Evolutionary conservation across 2,888 invertebrate species (phyloP).

Genomic region (Suillia variegata): DNA sequence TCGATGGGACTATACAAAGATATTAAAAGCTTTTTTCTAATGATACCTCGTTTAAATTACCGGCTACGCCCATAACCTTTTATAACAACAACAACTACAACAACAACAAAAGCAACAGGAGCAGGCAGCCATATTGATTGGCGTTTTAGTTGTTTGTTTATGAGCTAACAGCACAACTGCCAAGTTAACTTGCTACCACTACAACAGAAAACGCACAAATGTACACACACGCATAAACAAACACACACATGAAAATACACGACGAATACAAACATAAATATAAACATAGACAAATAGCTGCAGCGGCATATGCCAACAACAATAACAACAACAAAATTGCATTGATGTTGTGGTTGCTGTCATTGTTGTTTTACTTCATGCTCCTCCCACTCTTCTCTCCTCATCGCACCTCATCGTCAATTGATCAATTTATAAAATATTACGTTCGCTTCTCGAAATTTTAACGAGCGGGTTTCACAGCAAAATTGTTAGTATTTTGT

Average conservation of each 20-base stretch:
- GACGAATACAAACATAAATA: neutral
- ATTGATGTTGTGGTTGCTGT: no score
- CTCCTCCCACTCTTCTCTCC: neutral
- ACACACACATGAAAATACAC: neutral
- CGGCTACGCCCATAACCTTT: no score
- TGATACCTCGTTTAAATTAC: no score
- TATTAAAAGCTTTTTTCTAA: no score
- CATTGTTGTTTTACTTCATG: neutral
- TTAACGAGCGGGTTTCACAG: no score
- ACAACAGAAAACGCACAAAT: neutral
- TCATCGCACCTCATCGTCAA: neutral
- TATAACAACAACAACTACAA: no score
- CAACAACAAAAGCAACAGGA: no score
- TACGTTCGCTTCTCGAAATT: no score
- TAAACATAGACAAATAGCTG: neutral
- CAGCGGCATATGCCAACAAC: no score
- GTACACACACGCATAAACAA: neutral
- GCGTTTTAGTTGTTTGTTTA: neutral
- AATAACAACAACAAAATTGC: no score
- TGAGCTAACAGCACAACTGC: conserved; percentile 1
- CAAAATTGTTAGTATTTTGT: no score
- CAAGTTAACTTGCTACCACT: neutral
- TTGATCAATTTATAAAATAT: neutral
- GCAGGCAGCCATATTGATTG: conserved; percentile 1
- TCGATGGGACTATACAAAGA: no score